Conservation (phyloP, 2,888 invertebrate genomes). For the Limenitis camilla region DNA sequence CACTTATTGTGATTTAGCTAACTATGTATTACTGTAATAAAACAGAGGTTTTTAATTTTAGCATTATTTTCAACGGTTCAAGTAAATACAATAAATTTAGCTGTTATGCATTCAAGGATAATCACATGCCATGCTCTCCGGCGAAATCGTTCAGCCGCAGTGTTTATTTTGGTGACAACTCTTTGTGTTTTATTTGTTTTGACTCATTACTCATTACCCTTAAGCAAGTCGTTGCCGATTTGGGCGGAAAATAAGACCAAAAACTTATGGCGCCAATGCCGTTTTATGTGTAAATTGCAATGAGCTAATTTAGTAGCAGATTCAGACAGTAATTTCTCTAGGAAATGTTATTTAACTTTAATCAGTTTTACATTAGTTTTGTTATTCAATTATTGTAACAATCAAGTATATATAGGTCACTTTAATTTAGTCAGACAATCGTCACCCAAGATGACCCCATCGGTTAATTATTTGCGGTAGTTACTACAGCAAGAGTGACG, state of each 20-base stretch:
- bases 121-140: conserved; percentile 7
- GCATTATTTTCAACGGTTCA: neutral
- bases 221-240: conserved; percentile 41
- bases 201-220: conserved; percentile 57
- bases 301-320: conserved; percentile 9
- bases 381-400: neutral
- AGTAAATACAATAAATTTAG: neutral
- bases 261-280: conserved; percentile 51
- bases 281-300: conserved; percentile 8
- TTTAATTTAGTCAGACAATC: conserved; percentile 9
- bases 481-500: conserved; percentile 30
- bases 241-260: conserved; percentile 53
- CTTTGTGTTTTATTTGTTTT: conserved; percentile 39
- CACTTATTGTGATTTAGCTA: too few species aligned
- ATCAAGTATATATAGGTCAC: neutral
- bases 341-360: neutral
- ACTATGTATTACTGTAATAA: neutral
- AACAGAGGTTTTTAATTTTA: too few species aligned
- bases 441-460: conserved; percentile 31
- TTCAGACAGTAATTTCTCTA: neutral
- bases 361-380: neutral
- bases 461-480: conserved; percentile 33
- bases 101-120: conserved; percentile 5
- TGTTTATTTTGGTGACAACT: conserved; percentile 32
- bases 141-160: conserved; percentile 10